These are phyloP conservation scores for Chaenodraco wilsoni DNA, from an alignment of 2,797 vertebrate genomes.

Conservation along the genomic window DNA sequence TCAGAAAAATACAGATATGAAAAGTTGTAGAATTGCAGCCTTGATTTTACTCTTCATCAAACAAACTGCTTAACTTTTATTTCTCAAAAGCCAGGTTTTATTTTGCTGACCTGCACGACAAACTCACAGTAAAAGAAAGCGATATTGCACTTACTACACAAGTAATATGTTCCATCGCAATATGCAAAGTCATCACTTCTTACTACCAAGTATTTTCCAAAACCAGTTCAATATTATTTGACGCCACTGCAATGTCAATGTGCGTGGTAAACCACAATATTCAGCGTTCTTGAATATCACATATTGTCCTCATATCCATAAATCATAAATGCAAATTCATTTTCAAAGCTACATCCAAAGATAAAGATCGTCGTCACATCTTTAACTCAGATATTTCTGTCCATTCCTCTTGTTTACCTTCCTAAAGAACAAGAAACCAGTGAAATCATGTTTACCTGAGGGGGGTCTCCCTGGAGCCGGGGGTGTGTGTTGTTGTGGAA, in stretches of 20 bases:
- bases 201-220: no score
- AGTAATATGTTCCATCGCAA: no score
- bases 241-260: no score
- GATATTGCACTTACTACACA: no score
- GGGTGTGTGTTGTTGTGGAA: constrained; percentile 80
- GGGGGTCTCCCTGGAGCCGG: constrained; percentile 90
- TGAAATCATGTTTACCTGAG: constrained; percentile 83
- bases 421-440: not conserved
- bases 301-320: no score
- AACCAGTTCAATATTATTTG: no score
- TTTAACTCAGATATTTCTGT: not conserved
- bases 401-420: not conserved
- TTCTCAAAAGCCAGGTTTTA: no score
- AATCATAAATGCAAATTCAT: not conserved
- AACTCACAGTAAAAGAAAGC: no score
- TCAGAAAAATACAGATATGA: not conserved
- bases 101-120: no score
- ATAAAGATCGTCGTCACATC: constrained; percentile 11
- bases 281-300: no score
- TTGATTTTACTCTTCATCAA: not conserved
- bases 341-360: constrained; percentile 9
- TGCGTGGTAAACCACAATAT: no score
- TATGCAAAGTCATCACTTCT: no score
- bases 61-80: not conserved
- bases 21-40: constrained; percentile 5